phyloP scores from a whole-genome alignment of 2,888 invertebrate genomes.

The Morinoia aosen region DNA sequence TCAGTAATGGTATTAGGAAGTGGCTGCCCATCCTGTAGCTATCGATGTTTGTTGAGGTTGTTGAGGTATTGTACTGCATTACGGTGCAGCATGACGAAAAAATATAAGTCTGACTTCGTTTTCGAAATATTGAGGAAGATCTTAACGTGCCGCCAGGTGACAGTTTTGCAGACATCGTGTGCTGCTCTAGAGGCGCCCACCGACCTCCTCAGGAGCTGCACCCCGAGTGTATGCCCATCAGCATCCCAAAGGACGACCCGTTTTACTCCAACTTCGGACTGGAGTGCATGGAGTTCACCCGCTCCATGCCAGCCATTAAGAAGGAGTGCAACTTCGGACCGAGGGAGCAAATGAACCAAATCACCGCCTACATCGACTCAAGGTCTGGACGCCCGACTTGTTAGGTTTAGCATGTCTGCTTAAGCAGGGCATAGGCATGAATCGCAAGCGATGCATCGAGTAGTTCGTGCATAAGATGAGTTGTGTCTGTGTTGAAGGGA shows the following conservation, averaged over 20 bases:
- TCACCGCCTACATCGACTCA: constrained; percentile 86
- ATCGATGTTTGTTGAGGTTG: too few species aligned
- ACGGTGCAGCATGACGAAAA: too few species aligned
- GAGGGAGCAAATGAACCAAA: constrained; percentile 77
- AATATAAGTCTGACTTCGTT: too few species aligned
- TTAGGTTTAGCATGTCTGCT: neutral
- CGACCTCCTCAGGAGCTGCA: constrained; percentile 71
- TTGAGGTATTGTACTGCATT: too few species aligned
- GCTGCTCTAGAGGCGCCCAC: constrained; percentile 73
- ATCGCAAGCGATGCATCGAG: neutral
- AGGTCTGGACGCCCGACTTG: constrained; percentile 53
- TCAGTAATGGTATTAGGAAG: too few species aligned
- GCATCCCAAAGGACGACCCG: constrained; percentile 76
- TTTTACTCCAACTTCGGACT: constrained; percentile 75
- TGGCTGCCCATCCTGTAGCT: too few species aligned
- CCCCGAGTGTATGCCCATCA: constrained; percentile 80
- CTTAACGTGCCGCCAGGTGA: constrained; percentile 71
- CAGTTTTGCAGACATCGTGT: constrained; percentile 73
- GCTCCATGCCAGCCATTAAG: constrained; percentile 78
- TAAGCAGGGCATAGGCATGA: neutral
- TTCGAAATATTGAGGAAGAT: too few species aligned
- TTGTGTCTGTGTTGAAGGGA: neutral
- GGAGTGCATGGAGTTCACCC: constrained; percentile 82
- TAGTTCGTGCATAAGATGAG: neutral
- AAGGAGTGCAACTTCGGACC: constrained; percentile 71